Base-by-base conservation (phyloP, 1,140 invertebrate genomes). In the Popillia japonica region DNA sequence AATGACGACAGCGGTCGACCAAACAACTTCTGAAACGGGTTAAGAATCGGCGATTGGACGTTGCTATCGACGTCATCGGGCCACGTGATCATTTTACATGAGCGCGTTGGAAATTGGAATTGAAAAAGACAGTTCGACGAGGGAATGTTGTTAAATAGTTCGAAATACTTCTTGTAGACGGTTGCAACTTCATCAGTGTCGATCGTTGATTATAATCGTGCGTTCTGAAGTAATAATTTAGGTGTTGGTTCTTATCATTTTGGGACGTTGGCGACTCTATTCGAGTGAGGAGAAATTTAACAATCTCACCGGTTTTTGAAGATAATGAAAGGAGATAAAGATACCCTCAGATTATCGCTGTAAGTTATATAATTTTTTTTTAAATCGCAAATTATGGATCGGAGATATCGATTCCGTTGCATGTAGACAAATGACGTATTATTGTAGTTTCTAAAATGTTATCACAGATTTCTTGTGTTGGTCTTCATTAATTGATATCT, bases 281-380 rank as follows among this genome's bases (percentile, higher is more conserved):
- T 34, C 27, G 4, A 34, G 27, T 34, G 27, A 34, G 27, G 27
- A 34, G 27, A 34, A 34, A 34, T 34, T n/a, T 34, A 34, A n/a
- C n/a, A 17, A 55, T n/a, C 0, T 14, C 48, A 17, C 48, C 48
- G 14, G 17, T 55, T 17, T 17, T 34, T 10, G 22, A 68, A 68
- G 4, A 27, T 6, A 68, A 68, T 68, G 61, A 68, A 68, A 34
- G 61, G 61, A 68, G 61, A 48, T 17, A 48, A 48, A 48, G 44
- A 68, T 22, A 68, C 61, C 11, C 61, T 68, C 7, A 68, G 61
- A 68, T 68, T 68, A 68, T 68, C 61, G 20, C 61, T 68, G 61
- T 68, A 68, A 68, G 61, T 68, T 68, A 27, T 68, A 68, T 68
- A 10, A 27, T 68, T 27, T 68, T 64, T 14, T 48, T 42, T 34